Base-by-base conservation (phyloP, 2,888 invertebrate species). In the Mystacides longicornis region DNA sequence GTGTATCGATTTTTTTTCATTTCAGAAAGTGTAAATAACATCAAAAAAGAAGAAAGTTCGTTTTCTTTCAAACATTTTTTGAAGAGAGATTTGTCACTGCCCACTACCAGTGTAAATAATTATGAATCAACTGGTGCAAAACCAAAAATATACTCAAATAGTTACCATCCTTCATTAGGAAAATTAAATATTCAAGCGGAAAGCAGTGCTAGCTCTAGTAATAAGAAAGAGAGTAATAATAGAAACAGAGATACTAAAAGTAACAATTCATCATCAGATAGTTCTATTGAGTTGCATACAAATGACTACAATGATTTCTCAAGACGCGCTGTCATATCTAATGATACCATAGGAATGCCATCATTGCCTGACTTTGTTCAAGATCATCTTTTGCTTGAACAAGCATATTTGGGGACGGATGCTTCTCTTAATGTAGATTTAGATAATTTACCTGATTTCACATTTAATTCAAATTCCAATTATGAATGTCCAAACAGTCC, bases 31-130 rank as follows among this genome's bases (percentile, higher is more conserved):
- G 69, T 73, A 57, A 77, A 78, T 20, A 70, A 70, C 27, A 69
- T 75, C 57, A 75, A 78, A 51, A 77, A 80, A 63, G 87, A 87
- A 66, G 87, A 87, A 63, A 87, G 87, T 71, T 85, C 88, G 2
- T 89, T 91, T 71, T 91, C 91, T 54, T 89, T 92, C 65, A 87
- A 90, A 68, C 90, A 90, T 68, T 92, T 92, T 68, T 71, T 91
- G 63, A 85, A 85, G 67, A 81, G 85, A 64, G 85, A 86, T 64
- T 67, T 75, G 46, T 77, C 75, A 61, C 65, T 77, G 63, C 77
- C 77, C 58, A 75, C 76, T 62, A 74, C 76, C 60, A 75, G 75
- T 81, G 79, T 37, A 37, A 37, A 60, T 23, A 82, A 80, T 60
- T 84, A 83, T 67, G 81, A 82, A 65, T 80, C 76, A 65, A 84